phyloP scores from a whole-genome alignment of 2,888 invertebrate species.

The Bursaphelenchus okinawaensis region DNA sequence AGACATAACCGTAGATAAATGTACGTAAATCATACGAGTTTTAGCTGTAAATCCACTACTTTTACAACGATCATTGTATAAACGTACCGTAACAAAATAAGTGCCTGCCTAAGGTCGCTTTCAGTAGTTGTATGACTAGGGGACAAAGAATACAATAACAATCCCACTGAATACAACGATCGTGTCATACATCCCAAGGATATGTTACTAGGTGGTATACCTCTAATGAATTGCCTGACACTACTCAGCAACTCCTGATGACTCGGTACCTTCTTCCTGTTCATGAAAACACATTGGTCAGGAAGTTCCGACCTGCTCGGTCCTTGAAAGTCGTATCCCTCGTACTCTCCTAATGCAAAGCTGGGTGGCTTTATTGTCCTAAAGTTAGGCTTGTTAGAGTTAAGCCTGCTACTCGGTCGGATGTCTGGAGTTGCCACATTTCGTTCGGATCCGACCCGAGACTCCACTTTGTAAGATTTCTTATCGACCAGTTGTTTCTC shows the following conservation, averaged over 20 bases:
- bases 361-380: not conserved
- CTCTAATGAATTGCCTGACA: not conserved
- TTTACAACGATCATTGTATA: not conserved
- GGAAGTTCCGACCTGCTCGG: not conserved
- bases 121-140: not conserved
- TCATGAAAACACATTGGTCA: not conserved
- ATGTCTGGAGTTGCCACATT: not conserved
- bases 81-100: not conserved
- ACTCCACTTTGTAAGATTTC: not conserved
- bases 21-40: too few relatives aligned
- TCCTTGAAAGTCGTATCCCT: not conserved
- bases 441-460: not conserved
- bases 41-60: not conserved
- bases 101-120: not conserved
- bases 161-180: not conserved
- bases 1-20: too few relatives aligned
- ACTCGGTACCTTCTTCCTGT: not conserved
- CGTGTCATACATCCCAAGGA: not conserved
- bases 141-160: not conserved
- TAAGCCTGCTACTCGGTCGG: not conserved
- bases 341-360: not conserved
- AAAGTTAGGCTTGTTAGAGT: not conserved
- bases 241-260: not conserved
- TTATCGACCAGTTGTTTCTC: not conserved
- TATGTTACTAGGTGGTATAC: not conserved